These are phyloP conservation scores for Lordiphosa collinella DNA, from an alignment of 1,140 invertebrate species.

Conservation along the genomic window DNA sequence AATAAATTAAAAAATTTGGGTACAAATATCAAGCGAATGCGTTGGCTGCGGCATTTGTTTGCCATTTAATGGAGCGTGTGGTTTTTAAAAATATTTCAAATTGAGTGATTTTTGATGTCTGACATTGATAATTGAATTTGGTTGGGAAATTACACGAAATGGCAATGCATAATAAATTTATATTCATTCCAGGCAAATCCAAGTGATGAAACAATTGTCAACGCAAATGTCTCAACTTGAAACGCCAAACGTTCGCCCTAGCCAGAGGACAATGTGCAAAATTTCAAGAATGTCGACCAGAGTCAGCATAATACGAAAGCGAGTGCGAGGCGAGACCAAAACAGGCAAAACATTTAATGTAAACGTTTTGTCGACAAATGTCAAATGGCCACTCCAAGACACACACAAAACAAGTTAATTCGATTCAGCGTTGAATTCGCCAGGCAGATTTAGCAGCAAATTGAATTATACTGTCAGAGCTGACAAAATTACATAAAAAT, in stretches of 20 bases:
- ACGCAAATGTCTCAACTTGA: conserved; percentile 70
- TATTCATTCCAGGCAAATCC: neutral
- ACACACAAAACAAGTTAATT: conserved; percentile 47
- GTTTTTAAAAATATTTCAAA: conserved; percentile 45
- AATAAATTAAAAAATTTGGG: conserved; percentile 75
- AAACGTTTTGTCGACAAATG: conserved; percentile 77
- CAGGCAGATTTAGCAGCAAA: conserved; percentile 62
- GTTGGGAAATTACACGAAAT: conserved; percentile 21
- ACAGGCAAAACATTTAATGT: conserved; percentile 71
- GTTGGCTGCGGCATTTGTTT: conserved; percentile 53
- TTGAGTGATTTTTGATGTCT: conserved; percentile 65
- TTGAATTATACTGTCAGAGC: conserved; percentile 62
- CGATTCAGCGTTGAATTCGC: conserved; percentile 59
- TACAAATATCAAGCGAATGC: conserved; percentile 36
- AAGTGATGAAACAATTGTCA: conserved; percentile 57
- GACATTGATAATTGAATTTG: conserved; percentile 35
- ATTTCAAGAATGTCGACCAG: conserved; percentile 63
- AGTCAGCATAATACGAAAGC: conserved; percentile 21
- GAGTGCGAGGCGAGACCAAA: conserved; percentile 18
- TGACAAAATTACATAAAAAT: too few species aligned
- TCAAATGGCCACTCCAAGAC: conserved; percentile 60
- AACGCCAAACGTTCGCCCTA: conserved; percentile 14
- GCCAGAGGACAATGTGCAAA: conserved; percentile 49
- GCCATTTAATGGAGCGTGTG: conserved; percentile 64
- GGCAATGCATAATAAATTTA: conserved; percentile 35